Base-by-base conservation (phyloP, 2,113 vertebrate species). In the Poicephalus gulielmi region DNA sequence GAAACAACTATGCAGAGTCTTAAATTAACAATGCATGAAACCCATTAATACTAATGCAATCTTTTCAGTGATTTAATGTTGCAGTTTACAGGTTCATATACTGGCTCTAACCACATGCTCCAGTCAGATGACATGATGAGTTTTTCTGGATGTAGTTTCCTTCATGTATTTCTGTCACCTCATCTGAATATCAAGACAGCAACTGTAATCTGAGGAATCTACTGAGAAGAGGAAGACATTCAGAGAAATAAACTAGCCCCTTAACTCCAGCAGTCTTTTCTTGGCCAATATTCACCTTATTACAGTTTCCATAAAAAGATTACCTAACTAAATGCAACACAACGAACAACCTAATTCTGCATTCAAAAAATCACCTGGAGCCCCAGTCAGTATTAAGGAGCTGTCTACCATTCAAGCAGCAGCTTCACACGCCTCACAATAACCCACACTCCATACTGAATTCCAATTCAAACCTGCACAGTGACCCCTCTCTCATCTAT, bases 61-160 rank as follows among this genome's bases (percentile, higher is more conserved):
- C 17, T 77, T 74, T 43, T 12, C 50, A 46, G 19, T 37, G 37
- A 88, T 67, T 63, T 83, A 70, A 49, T 19, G 5, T 25, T 70
- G 67, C 49, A 52, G 24, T 69, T 90, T 50, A 71, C 37, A 81
- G 30, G 37, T 64, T 74, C 41, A n/a, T 17, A 59, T 0, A 35
- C 15, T 25, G 50, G 52, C 39, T 74, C 19, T 67, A 86, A 90
- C 25, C n/a, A 53, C 50, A 46, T 17, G 17, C 19, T 76, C 35
- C 44, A 73, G 30, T 0, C 7, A 0, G 31, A 90, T 53, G 59
- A 50, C 24, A 25, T 5, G 9, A 44, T 2, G 1, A 78, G 23
- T 53, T 67, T 25, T 75, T 62, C 83, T 31, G 70, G 22, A 52
- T 22, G n/a, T 0, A 28, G 11, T 78, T 93, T 70, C 83, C 55